Conservation (phyloP, 2,888 invertebrate genomes). For the Marronus borbonicus region DNA sequence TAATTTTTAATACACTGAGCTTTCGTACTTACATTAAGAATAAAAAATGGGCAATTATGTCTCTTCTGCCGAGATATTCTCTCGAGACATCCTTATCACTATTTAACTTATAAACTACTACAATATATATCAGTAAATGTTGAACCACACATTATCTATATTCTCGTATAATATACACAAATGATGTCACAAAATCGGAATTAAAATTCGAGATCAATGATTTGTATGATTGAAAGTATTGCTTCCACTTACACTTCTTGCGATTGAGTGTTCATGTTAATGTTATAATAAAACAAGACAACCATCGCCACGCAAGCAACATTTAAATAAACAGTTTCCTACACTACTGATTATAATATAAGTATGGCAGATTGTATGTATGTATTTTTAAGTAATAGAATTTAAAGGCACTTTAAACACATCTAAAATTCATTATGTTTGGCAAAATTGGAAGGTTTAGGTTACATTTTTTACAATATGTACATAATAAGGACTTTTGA, state of each 20-base stretch:
- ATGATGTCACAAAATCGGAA: conserved; percentile 9
- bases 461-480: conserved; percentile 64
- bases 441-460: conserved; percentile 70
- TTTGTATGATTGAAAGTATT: conserved; percentile 36
- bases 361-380: conserved; percentile 66
- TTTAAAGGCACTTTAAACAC: conserved; percentile 69
- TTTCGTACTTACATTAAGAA: conserved; percentile 63
- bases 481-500: conserved; percentile 41
- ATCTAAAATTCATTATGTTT: conserved; percentile 65
- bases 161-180: conserved; percentile 23
- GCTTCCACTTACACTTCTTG: conserved; percentile 21
- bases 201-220: conserved; percentile 22
- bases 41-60: conserved; percentile 51
- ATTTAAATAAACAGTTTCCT: conserved; percentile 34
- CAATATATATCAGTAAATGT: conserved; percentile 22
- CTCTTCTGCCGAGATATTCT: conserved; percentile 16
- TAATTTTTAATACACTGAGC: conserved; percentile 66
- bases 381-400: conserved; percentile 53
- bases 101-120: conserved; percentile 28
- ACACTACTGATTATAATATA: conserved; percentile 52
- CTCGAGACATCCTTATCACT: conserved; percentile 9
- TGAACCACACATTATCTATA: conserved; percentile 6
- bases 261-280: conserved; percentile 11
- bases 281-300: conserved; percentile 18
- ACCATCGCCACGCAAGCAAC: conserved; percentile 40